phyloP scores from a whole-genome alignment of 2,113 vertebrate species.

The Delphinus delphis region DNA sequence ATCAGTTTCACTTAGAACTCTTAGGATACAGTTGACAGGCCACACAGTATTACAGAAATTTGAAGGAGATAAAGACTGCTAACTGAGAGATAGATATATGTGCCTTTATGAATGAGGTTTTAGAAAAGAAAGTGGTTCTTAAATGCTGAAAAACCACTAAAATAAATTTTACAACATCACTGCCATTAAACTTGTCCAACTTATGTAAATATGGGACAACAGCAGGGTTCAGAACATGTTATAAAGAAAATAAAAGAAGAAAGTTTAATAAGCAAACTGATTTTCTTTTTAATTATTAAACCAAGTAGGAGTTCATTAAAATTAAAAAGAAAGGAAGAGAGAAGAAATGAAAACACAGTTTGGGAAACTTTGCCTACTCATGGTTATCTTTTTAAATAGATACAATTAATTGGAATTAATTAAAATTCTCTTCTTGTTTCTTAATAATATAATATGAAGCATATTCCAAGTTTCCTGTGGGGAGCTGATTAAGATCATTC shows the following conservation, averaged over 20 bases:
- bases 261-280: background rate
- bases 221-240: background rate
- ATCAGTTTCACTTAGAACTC: background rate
- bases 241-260: background rate
- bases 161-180: background rate
- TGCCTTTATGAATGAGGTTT: background rate
- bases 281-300: background rate
- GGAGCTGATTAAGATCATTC: background rate
- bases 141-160: background rate
- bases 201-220: background rate
- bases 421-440: background rate
- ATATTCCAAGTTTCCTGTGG: background rate
- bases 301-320: background rate
- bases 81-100: background rate
- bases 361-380: background rate
- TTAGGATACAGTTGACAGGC: background rate
- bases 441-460: background rate
- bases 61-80: background rate
- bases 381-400: background rate
- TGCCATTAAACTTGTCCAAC: background rate
- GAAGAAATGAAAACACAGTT: background rate
- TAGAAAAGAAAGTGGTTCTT: background rate
- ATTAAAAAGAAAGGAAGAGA: background rate
- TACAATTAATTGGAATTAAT: background rate
- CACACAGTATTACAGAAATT: background rate